These are phyloP conservation scores for Drosophila fungiperda DNA, from an alignment of 2,888 invertebrate genomes.

Conservation along the genomic window DNA sequence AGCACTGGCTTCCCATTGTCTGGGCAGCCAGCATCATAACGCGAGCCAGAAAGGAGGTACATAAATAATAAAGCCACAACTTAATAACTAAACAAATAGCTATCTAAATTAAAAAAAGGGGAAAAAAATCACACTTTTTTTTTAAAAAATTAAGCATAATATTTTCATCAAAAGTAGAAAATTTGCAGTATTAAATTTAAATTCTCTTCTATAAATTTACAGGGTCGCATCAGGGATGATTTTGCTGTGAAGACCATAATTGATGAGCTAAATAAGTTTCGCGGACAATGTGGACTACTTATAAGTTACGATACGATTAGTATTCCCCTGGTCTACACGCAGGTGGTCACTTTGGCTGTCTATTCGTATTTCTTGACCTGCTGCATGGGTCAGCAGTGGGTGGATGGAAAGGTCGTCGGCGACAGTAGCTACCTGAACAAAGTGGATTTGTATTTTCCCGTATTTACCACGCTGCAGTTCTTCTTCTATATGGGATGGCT, in stretches of 20 bases:
- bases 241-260: conserved; percentile 96
- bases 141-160: too few species aligned
- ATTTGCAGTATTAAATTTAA: neutral
- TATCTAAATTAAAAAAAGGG: neutral
- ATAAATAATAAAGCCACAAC: neutral
- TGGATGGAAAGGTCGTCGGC: conserved; percentile 87
- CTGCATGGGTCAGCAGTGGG: conserved; percentile 95
- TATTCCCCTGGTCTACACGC: conserved; percentile 93
- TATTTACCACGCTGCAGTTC: conserved; percentile 95
- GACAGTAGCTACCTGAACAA: conserved; percentile 86
- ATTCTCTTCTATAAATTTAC: neutral
- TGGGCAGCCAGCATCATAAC: conserved; percentile 97
- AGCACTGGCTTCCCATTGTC: conserved; percentile 96
- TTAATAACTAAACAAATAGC: neutral
- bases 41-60: conserved; percentile 91
- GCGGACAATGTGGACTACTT: conserved; percentile 91
- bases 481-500: conserved; percentile 96
- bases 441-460: conserved; percentile 94
- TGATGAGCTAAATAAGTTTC: conserved; percentile 93
- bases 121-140: too few species aligned
- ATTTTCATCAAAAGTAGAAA: too few species aligned
- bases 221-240: conserved; percentile 93
- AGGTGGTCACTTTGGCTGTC: conserved; percentile 94
- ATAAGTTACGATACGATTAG: conserved; percentile 91
- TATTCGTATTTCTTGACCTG: conserved; percentile 96